These are phyloP conservation scores for Etheostoma spectabile DNA, from an alignment of 2,113 vertebrate genomes.

Conservation along the genomic window DNA sequence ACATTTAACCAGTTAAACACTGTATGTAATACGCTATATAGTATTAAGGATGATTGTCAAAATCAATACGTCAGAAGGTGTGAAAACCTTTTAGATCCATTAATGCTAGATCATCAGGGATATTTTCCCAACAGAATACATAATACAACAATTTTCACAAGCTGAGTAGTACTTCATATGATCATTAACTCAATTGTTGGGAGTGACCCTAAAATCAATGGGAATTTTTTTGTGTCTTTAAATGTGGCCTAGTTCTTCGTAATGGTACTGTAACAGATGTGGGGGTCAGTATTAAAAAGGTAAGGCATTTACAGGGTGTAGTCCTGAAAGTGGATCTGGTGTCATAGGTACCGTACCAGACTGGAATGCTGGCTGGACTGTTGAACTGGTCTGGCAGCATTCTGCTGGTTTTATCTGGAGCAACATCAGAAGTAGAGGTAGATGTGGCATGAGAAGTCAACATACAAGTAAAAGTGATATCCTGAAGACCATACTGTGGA, in stretches of 20 bases:
- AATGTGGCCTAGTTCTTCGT: not conserved
- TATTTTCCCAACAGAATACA: not conserved
- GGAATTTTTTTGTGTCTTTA: not conserved
- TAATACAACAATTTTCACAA: not conserved
- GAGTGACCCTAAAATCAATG: not conserved
- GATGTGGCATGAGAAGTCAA: not conserved
- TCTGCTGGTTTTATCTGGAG: not conserved
- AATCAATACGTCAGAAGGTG: not conserved
- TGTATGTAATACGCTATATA: not conserved
- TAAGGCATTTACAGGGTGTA: slow-evolving; percentile 29
- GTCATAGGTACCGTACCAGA: slow-evolving; percentile 5
- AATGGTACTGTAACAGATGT: not conserved
- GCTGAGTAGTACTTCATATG: not conserved
- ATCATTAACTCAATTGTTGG: not conserved
- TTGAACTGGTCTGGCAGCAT: slow-evolving; percentile 48
- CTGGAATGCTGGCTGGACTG: slow-evolving; percentile 47
- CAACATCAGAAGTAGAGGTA: not conserved
- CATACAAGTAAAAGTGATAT: not conserved
- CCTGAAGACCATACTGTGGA: not conserved
- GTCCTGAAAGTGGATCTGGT: slow-evolving; percentile 1
- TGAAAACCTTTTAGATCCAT: not conserved
- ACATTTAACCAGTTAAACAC: not conserved
- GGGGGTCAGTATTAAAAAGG: not conserved
- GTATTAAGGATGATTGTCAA: not conserved
- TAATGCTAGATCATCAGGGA: not conserved